Base-by-base conservation (phyloP, 2,113 vertebrate genomes). In the Myrmophylax atrothorax region DNA sequence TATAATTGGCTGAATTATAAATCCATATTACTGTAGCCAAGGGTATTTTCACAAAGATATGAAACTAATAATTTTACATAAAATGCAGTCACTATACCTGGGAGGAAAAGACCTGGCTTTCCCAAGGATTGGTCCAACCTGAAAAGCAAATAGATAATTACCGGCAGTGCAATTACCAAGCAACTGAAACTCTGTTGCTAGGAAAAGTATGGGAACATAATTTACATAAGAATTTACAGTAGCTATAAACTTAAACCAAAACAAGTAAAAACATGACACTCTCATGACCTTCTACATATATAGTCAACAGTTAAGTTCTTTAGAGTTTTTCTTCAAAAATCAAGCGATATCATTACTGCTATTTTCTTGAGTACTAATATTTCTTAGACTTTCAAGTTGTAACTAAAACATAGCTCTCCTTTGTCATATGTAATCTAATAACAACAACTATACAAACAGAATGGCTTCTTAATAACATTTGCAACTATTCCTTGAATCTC, bases 111-210 rank as follows among this genome's bases (percentile, higher is more conserved):
- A 38, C 97, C 97, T 35, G 98, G 98, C 67, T 98, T 98, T 80
- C 98, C 98, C 87, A 98, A 89, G 8, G 98, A 98, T 93, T 98
- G 98, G 86, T 98, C 98, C 97, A 98, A 64, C 84, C 98, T 98
- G 96, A 59, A 83, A 90, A 95, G 55, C 79, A 92, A 96, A 84
- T 49, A 93, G 37, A 73, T 49, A 93, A 62, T 90, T 88, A 75
- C 11, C 33, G 90, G 70, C 60, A 56, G 29, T 49, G 20, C 23
- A 85, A 94, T 93, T 93, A 90, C 40, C 25, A 75, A 67, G 35
- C 29, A 86, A 78, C 28, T 58, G 64, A 56, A 73, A 77, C 14
- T 77, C 46, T 23, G 18, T 37, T 73, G 50, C 85, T 89, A 84
- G 29, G 35, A 73, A 89, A 83, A 89, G 18, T 31, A 75, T 0